These are phyloP conservation scores for Aphelenchoides besseyi DNA, from an alignment of 1,140 invertebrate species.

Conservation along the genomic window DNA sequence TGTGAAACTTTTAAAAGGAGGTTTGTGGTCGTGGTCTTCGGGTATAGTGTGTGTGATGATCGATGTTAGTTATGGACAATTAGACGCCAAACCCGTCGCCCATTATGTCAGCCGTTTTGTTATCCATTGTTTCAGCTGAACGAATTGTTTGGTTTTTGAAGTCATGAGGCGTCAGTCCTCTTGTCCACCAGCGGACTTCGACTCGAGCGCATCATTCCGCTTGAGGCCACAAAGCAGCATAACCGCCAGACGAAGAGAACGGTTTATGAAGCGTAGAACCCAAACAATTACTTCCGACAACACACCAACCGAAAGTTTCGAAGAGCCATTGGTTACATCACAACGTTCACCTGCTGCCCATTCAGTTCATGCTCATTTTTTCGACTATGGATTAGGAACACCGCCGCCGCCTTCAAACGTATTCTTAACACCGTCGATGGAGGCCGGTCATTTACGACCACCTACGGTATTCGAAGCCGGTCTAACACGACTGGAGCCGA, in stretches of 20 bases:
- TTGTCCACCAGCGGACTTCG: not conserved
- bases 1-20: no score
- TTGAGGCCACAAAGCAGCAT: not conserved
- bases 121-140: not conserved
- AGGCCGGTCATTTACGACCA: not conserved
- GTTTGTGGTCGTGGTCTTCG: no score
- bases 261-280: not conserved
- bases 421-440: not conserved
- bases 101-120: not conserved
- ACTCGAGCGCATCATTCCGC: not conserved
- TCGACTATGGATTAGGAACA: not conserved
- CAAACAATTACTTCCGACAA: conserved; percentile 5
- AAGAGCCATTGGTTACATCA: not conserved
- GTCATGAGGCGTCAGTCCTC: not conserved
- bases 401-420: conserved; percentile 6
- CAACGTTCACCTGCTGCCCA: not conserved
- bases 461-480: conserved; percentile 18
- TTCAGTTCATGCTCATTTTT: conserved; percentile 8
- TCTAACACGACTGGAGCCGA: not conserved
- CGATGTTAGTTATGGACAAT: no score
- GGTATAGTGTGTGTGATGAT: no score
- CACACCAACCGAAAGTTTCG: conserved; percentile 7
- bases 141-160: not conserved
- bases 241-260: conserved; percentile 13
- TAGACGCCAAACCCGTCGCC: not conserved